phyloP scores from a whole-genome alignment of 2,797 vertebrate genomes.

The Trachops cirrhosus region DNA sequence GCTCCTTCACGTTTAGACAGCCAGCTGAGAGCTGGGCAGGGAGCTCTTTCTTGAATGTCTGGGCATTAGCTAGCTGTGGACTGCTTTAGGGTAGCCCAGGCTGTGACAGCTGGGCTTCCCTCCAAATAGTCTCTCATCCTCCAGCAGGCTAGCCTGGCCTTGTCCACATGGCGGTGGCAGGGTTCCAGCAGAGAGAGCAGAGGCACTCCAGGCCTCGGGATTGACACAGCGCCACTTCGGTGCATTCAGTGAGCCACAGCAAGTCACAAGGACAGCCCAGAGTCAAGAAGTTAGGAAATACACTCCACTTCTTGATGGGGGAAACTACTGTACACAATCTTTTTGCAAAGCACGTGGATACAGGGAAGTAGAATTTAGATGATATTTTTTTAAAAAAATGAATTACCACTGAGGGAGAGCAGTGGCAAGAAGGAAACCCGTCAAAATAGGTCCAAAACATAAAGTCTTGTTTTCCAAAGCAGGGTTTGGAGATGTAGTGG shows the following conservation, averaged over 20 bases:
- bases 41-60: neutral
- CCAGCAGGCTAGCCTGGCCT: neutral
- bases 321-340: neutral
- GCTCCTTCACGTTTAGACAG: neutral
- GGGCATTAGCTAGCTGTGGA: neutral
- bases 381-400: neutral
- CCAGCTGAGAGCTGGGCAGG: neutral
- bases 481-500: neutral
- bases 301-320: neutral
- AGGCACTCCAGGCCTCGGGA: neutral
- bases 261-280: conserved; percentile 29
- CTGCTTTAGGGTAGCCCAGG: neutral
- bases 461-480: neutral
- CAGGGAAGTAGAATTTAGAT: neutral
- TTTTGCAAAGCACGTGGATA: neutral
- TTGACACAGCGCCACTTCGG: neutral
- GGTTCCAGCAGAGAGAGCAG: neutral
- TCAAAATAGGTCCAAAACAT: neutral
- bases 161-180: neutral
- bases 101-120: neutral
- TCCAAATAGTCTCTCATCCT: conserved; percentile 43
- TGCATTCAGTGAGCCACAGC: neutral
- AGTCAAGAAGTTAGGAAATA: neutral
- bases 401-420: neutral
- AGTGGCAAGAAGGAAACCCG: neutral